Conservation (phyloP, 2,797 vertebrate genomes). For the Phoebastria nigripes region DNA sequence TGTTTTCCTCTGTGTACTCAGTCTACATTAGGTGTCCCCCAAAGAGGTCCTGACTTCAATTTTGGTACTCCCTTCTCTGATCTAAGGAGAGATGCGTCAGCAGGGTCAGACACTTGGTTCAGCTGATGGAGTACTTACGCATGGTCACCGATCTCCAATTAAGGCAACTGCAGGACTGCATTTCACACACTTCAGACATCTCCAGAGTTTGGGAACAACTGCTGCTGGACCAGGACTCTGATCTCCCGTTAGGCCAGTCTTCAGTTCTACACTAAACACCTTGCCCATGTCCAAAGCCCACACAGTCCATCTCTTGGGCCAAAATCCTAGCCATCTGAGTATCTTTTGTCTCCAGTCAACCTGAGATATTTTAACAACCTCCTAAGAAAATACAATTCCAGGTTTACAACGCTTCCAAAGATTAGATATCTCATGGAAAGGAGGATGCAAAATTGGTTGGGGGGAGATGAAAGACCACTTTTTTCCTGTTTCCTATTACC, state of each 20-base stretch:
- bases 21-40: background rate
- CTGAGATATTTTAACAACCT: background rate
- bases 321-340: background rate
- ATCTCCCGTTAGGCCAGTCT: background rate
- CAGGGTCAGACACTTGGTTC: background rate
- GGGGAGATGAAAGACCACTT: background rate
- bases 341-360: background rate
- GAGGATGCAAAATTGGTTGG: background rate
- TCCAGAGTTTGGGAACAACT: background rate
- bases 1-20: background rate
- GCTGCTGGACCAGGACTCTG: background rate
- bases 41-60: background rate
- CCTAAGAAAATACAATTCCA: background rate
- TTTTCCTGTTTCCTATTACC: background rate
- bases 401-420: background rate
- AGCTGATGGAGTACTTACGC: background rate
- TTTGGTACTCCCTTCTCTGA: background rate
- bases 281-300: background rate
- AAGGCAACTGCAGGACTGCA: background rate
- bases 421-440: background rate
- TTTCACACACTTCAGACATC: background rate
- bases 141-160: fast-evolving
- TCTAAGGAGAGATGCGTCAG: background rate
- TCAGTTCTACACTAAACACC: background rate
- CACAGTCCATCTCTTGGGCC: background rate